Percentiles rank a stretch among this genome's conserved stretches.
phyloP scores from a whole-genome alignment of 2,113 vertebrate genomes.

The Crotophaga sulcirostris region DNA sequence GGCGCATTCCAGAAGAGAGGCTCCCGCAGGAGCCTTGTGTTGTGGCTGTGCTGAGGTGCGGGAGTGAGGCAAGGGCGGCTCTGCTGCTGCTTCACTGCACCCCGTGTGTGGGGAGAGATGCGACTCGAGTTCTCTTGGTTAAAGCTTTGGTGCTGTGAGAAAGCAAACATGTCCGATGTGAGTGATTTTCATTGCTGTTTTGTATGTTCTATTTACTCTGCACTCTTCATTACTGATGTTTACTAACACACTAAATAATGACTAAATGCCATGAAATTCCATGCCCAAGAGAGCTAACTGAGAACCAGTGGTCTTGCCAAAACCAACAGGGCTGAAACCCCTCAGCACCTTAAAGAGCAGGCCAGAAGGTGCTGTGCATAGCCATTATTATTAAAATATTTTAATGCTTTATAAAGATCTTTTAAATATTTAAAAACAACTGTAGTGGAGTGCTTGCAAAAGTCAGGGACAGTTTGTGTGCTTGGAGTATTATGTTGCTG shows the following conservation, averaged over 20 bases:
- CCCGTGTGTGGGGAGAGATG: accelerated
- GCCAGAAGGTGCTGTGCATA: neutral
- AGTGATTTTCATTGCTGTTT: neutral
- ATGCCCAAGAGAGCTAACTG: neutral
- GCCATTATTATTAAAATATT: neutral
- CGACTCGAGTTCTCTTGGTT: neutral
- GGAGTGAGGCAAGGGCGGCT: accelerated
- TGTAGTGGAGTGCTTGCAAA: neutral
- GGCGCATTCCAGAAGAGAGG: neutral
- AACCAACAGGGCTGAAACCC: neutral
- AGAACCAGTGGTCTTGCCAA: neutral
- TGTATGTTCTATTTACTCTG: neutral
- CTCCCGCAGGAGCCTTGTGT: neutral
- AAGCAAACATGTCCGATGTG: neutral
- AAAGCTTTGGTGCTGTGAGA: neutral
- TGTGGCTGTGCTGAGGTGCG: neutral
- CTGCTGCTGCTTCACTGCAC: neutral
- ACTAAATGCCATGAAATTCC: neutral
- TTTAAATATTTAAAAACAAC: slow-evolving; percentile 21
- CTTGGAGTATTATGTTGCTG: neutral
- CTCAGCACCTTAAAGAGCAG: neutral
- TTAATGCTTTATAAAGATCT: neutral
- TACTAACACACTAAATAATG: neutral
- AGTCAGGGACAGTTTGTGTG: neutral
- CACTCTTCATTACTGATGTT: neutral